Evolutionary conservation across 1,140 invertebrate species (phyloP).

Genomic region (Diabrotica virgifera): DNA sequence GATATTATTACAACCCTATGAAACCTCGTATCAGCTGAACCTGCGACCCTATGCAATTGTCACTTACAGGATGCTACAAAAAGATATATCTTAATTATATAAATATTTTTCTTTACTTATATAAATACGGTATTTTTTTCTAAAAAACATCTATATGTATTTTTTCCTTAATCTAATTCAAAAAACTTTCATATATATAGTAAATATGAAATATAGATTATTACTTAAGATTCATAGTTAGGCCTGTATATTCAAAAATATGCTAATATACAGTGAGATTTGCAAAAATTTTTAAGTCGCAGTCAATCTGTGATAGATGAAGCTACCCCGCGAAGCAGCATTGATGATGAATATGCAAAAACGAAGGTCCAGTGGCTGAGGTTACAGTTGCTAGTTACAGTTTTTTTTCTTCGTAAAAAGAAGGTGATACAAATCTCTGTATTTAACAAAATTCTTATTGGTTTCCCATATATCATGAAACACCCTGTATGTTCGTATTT

Average conservation of each 20-base stretch:
- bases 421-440: not conserved
- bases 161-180: slow-evolving; percentile 40
- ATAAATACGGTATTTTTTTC: slow-evolving; percentile 46
- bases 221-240: slow-evolving; percentile 49
- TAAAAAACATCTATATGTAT: slow-evolving; percentile 45
- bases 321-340: slow-evolving; percentile 24
- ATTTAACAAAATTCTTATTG: not conserved
- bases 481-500: not conserved
- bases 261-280: slow-evolving; percentile 50
- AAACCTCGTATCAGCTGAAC: slow-evolving; percentile 42
- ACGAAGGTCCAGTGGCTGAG: not conserved
- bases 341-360: slow-evolving; percentile 26
- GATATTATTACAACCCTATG: slow-evolving; percentile 25
- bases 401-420: not conserved
- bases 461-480: not conserved
- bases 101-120: slow-evolving; percentile 42
- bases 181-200: slow-evolving; percentile 42
- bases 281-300: slow-evolving; percentile 35
- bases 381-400: not conserved
- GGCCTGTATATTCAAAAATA: slow-evolving; percentile 51
- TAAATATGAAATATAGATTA: slow-evolving; percentile 47
- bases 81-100: slow-evolving; percentile 47
- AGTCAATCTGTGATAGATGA: slow-evolving; percentile 37
- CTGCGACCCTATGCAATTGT: slow-evolving; percentile 46
- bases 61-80: slow-evolving; percentile 48